Percentiles rank a stretch among this genome's conserved stretches.
phyloP scores from a whole-genome alignment of 2,797 vertebrate genomes.

The Pipistrellus nathusii region DNA sequence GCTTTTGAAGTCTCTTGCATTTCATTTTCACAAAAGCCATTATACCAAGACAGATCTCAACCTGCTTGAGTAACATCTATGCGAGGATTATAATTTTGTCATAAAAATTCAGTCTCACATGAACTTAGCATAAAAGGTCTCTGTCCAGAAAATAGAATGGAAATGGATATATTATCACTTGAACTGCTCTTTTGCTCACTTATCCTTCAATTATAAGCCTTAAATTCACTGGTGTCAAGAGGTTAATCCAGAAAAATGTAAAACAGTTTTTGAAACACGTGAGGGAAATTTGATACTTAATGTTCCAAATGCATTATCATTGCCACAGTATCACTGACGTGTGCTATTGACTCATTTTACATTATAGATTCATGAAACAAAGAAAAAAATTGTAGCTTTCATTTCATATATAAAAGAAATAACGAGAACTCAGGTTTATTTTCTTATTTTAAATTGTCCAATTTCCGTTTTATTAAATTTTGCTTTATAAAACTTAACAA shows the following conservation, averaged over 20 bases:
- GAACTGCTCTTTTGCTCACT: conserved; percentile 73
- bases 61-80: conserved; percentile 70
- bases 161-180: conserved; percentile 74
- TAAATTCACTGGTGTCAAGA: conserved; percentile 76
- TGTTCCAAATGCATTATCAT: conserved; percentile 73
- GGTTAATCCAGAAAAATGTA: conserved; percentile 77
- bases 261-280: conserved; percentile 78
- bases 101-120: conserved; percentile 77
- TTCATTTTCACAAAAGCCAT: conserved; percentile 81
- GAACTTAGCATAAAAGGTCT: conserved; percentile 81
- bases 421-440: conserved; percentile 4
- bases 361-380: conserved; percentile 68
- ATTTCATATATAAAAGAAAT: conserved; percentile 56
- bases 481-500: conserved; percentile 53
- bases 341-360: conserved; percentile 61
- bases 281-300: conserved; percentile 79
- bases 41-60: conserved; percentile 74
- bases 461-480: conserved; percentile 5
- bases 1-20: conserved; percentile 75
- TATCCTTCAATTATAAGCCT: conserved; percentile 79
- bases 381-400: conserved; percentile 50
- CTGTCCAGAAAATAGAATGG: conserved; percentile 71
- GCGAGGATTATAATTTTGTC: conserved; percentile 78
- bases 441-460: conserved; percentile 35
- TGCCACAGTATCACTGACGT: conserved; percentile 49